Conservation (phyloP, 2,113 vertebrate species). For the Pandion haliaetus region DNA sequence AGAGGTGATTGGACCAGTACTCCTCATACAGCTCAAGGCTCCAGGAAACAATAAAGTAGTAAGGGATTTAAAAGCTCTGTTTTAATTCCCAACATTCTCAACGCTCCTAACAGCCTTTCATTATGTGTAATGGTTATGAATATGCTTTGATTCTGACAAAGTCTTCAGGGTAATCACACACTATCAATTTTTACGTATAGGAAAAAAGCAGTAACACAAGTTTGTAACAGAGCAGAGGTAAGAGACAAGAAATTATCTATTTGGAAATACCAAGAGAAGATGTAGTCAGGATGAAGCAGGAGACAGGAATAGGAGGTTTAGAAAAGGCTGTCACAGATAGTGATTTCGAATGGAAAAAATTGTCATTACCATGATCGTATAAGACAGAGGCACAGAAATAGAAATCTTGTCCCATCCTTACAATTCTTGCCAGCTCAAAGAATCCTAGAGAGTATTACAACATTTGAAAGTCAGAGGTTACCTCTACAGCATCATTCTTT, state of each 20-base stretch:
- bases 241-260: not conserved
- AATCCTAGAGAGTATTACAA: not conserved
- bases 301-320: not conserved
- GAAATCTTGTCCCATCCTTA: not conserved
- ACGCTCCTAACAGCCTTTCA: not conserved
- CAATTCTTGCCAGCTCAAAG: not conserved
- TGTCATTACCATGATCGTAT: not conserved
- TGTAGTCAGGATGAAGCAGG: not conserved
- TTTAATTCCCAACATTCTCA: not conserved
- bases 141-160: not conserved
- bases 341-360: not conserved
- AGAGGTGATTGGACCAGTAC: not conserved
- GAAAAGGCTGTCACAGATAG: not conserved
- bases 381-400: not conserved
- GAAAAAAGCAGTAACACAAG: not conserved
- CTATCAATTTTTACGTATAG: not conserved
- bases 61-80: not conserved
- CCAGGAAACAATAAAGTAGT: not conserved
- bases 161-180: not conserved
- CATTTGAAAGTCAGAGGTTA: not conserved
- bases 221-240: not conserved
- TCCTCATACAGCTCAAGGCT: not conserved
- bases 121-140: not conserved
- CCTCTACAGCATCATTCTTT: not conserved
- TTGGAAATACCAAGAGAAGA: not conserved